Evolutionary conservation across 92 coral and sea anemone species (phyloP).

Genomic region (Umimayanthus chanpuru): DNA sequence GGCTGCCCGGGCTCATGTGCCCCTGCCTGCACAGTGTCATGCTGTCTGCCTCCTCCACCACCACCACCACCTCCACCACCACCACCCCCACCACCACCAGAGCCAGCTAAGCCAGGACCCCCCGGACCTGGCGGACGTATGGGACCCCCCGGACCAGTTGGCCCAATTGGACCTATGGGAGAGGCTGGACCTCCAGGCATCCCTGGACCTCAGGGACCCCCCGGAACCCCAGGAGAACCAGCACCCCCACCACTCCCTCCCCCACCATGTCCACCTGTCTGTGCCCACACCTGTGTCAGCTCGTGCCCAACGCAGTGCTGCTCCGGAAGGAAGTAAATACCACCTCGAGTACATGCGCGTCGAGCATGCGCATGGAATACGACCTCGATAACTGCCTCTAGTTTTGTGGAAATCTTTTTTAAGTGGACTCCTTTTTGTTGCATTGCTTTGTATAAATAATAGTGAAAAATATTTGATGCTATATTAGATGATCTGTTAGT

Average conservation of each 20-base stretch:
- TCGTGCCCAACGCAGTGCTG: conserved; percentile 93
- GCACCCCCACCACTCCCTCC: conserved; percentile 99
- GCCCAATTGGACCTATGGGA: conserved; percentile 99
- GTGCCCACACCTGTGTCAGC: conserved; percentile 98
- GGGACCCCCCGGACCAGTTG: conserved; percentile 99
- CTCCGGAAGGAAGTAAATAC: conserved; percentile 85
- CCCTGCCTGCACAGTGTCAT: conserved; percentile 94
- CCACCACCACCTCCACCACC: conserved; percentile 99
- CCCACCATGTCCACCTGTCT: conserved; percentile 99
- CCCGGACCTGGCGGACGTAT: conserved; percentile 98
- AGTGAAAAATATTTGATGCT: conserved; percentile 36
- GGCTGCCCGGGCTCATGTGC: conserved; percentile 82
- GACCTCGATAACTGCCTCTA: conserved; percentile 42
- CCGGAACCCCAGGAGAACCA: conserved; percentile 99
- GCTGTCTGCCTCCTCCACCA: conserved; percentile 99
- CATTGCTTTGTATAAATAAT: conserved; percentile 76
- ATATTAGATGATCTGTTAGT: conserved; percentile 34
- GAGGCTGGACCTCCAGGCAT: conserved; percentile 99
- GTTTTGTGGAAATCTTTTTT: conserved; percentile 68
- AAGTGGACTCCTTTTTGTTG: conserved; percentile 73
- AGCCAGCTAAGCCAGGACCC: conserved; percentile 99
- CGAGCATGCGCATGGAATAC: conserved; percentile 34
- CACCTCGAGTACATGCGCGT: conserved; percentile 63
- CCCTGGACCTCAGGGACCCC: conserved; percentile 98
- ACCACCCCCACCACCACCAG: conserved; percentile 99